Conservation (phyloP, 2,113 vertebrate species). For the Sturnira hondurensis region DNA sequence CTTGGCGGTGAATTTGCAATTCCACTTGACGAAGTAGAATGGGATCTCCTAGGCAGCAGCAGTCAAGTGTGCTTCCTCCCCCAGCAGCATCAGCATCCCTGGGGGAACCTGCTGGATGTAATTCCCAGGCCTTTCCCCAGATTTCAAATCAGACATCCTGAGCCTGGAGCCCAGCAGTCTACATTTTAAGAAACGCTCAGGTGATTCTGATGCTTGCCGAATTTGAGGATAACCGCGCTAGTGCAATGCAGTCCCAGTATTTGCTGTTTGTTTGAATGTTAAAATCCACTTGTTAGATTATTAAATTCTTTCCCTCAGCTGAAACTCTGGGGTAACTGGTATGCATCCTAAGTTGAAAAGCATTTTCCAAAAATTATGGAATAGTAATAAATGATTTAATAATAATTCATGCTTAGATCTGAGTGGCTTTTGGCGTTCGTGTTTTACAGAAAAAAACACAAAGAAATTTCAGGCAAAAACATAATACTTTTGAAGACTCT, state of each 20-base stretch:
- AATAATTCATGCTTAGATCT: neutral
- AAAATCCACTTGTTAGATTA: neutral
- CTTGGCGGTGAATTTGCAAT: neutral
- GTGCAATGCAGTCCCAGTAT: neutral
- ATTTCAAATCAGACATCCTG: neutral
- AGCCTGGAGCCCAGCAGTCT: neutral
- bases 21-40: neutral
- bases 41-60: neutral
- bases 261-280: neutral
- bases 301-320: neutral
- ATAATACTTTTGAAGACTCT: neutral
- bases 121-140: neutral
- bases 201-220: neutral
- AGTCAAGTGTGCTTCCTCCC: neutral
- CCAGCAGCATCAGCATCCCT: no score
- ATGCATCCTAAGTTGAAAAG: neutral
- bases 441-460: neutral
- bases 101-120: neutral
- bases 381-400: neutral
- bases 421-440: neutral
- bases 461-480: neutral
- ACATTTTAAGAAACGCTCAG: neutral
- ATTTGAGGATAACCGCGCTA: neutral
- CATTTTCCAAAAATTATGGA: slow-evolving; percentile 14
- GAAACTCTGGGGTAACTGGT: neutral